Evolutionary conservation across 2,113 vertebrate genomes (phyloP).

Genomic region (Apaloderma vittatum): DNA sequence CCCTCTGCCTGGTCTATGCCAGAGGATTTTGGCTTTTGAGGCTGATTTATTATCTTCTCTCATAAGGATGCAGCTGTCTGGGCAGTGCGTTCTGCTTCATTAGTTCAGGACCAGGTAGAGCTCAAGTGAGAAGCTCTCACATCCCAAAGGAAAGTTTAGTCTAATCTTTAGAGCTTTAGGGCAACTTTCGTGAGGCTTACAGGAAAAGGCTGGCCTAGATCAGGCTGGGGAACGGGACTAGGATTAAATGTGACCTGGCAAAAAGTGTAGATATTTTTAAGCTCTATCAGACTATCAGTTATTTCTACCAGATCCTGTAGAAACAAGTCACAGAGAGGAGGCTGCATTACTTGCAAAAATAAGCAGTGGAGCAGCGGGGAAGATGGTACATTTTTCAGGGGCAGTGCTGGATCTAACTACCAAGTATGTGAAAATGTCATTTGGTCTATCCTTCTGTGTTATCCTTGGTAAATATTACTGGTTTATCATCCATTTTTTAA

Average conservation of each 20-base stretch:
- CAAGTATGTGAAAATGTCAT: accelerated
- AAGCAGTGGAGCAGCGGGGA: neutral
- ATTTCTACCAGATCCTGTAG: neutral
- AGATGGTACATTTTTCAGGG: neutral
- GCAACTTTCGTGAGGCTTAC: neutral
- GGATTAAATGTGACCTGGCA: neutral
- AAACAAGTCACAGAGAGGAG: neutral
- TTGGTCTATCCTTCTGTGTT: neutral
- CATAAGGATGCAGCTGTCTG: neutral
- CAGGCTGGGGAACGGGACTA: neutral
- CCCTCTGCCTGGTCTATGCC: no score
- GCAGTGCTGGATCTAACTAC: neutral
- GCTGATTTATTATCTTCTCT: neutral
- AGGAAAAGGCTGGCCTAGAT: neutral
- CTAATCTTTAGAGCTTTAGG: neutral
- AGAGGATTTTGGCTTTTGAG: neutral
- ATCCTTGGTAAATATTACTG: neutral
- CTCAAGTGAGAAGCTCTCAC: neutral
- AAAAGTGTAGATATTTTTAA: neutral
- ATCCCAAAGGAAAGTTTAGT: neutral
- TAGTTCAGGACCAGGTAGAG: neutral
- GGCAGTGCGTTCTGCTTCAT: neutral
- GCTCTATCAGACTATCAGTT: neutral
- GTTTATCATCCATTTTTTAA: neutral
- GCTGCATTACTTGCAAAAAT: neutral